Conservation (phyloP, 2,888 invertebrate species). For the Protodeltote pygarga region DNA sequence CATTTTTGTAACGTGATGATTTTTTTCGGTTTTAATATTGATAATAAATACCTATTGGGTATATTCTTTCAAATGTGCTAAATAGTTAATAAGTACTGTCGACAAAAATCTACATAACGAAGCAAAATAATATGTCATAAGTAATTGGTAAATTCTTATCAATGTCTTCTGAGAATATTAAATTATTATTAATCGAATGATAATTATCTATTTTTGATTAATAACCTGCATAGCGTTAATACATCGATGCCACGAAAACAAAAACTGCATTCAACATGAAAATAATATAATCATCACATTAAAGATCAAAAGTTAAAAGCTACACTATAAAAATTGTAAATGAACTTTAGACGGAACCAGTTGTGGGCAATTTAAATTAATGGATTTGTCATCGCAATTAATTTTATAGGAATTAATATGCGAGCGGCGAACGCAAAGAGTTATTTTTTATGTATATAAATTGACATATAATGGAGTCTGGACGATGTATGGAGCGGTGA, state of each 20-base stretch:
- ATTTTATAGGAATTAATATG: slow-evolving; percentile 85
- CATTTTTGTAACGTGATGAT: too few species aligned
- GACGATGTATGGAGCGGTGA: slow-evolving; percentile 77
- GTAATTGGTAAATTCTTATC: too few species aligned
- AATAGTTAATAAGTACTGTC: too few species aligned
- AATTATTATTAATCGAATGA: background rate
- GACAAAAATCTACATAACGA: too few species aligned
- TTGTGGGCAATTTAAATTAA: slow-evolving; percentile 80
- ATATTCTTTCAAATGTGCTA: too few species aligned
- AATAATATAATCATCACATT: slow-evolving; percentile 5
- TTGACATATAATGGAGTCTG: slow-evolving; percentile 82
- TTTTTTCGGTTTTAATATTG: too few species aligned
- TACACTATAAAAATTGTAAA: slow-evolving; percentile 36
- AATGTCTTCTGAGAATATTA: too few species aligned
- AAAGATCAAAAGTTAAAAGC: slow-evolving; percentile 43
- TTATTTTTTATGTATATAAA: slow-evolving; percentile 72
- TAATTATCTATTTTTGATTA: background rate
- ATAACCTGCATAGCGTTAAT: background rate
- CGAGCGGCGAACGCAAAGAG: slow-evolving; percentile 82
- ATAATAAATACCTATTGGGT: too few species aligned
- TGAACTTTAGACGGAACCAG: slow-evolving; percentile 62
- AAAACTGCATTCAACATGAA: slow-evolving; percentile 24
- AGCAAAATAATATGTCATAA: too few species aligned
- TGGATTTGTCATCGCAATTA: slow-evolving; percentile 87
- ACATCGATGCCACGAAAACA: slow-evolving; percentile 9